A percentile compares a stretch with the other conserved stretches of the same genome.
Evolutionary conservation across 2,113 vertebrate species (phyloP).

Genomic region (Actinemys pallida): DNA sequence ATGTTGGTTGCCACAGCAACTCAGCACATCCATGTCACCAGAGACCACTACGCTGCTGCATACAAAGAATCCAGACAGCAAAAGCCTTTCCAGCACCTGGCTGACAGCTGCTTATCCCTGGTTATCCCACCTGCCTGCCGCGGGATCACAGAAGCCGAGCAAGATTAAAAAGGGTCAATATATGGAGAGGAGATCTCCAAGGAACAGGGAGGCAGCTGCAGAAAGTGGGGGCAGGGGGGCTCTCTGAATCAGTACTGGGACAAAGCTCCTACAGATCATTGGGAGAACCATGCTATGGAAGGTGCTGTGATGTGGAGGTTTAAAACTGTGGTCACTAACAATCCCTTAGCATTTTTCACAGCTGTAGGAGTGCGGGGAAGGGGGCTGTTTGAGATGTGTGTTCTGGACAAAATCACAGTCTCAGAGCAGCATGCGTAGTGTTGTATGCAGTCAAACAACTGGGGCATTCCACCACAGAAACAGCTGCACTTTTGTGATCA

Average conservation of each 20-base stretch:
- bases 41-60: not conserved
- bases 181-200: not conserved
- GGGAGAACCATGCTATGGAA: not conserved
- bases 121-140: not conserved
- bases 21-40: not conserved
- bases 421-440: not conserved
- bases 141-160: not conserved
- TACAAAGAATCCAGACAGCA: not conserved
- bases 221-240: not conserved
- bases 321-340: accelerated
- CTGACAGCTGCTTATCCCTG: not conserved
- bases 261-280: not conserved
- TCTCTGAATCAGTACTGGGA: not conserved
- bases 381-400: accelerated
- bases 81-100: slow-evolving; percentile 30
- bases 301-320: not conserved
- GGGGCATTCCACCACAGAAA: not conserved
- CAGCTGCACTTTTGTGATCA: not conserved
- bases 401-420: accelerated
- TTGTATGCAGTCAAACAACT: not conserved
- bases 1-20: slow-evolving; percentile 48
- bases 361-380: not conserved
- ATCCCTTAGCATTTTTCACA: not conserved
- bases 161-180: not conserved
- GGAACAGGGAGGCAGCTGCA: not conserved